Base-by-base conservation (phyloP, 2,888 invertebrate species). In the Idaea aversata region DNA sequence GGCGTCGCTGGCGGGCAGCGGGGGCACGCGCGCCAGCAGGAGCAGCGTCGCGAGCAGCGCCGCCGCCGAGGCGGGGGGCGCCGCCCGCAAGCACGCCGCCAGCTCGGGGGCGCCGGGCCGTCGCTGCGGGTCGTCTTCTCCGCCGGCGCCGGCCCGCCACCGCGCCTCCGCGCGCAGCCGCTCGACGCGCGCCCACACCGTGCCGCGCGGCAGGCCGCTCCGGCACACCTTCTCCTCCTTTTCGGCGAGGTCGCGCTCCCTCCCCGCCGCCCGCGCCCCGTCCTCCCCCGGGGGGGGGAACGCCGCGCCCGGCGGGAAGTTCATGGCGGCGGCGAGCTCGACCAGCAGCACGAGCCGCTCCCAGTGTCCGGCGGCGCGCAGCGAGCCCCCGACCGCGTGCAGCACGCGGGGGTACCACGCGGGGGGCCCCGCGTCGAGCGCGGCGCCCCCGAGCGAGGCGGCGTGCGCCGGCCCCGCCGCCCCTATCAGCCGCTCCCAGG, bases 141-240 rank as follows among this genome's bases (percentile, higher is more conserved):
- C 95, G 93, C 59, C 94, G 87, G 68, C 94, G 90, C 80, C 95
- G 96, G 6, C 95, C 57, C 96, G 90, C 94, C 96, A 97, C 86
- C 95, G 95, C 75, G 94, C 95, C 16, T 94, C 94, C 77, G 95
- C 96, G n/a, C 97, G 93, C 65, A 96, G 87, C 13, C 95, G 95
- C 87, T 97, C 97, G 67, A 95, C 94, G 69, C 97, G 94, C 73
- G 95, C 88, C 97, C 97, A 97, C 71, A 97, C 91, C 73, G 95
- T 95, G 80, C 95, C 94, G 79, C 95, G 88, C 35, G 97, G 97
- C 79, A 97, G 87, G 63, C 95, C 95, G 63, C 95, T 94, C 67
- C 68, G 58, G 77, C 79, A 67, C 76, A 77, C 74, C 77, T 78
- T 76, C 57, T 78, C 81, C 65, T 82, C 82, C 25, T 64, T 61